phyloP scores from a whole-genome alignment of 1,140 invertebrate species.

The Musca domestica region DNA sequence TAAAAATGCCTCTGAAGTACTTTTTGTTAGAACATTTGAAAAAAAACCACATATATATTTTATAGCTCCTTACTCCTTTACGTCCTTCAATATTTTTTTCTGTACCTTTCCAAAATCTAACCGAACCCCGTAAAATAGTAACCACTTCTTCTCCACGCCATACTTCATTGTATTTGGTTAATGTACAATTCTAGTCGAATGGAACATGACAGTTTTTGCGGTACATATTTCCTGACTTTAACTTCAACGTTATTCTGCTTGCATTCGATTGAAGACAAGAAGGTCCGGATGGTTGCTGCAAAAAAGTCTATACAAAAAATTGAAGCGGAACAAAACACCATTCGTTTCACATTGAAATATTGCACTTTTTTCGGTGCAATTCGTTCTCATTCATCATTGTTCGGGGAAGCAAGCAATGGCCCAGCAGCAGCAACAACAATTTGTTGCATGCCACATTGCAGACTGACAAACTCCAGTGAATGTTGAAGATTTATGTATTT shows the following conservation, averaged over 20 bases:
- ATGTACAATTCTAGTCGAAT: not conserved
- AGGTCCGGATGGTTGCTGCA: too few species aligned
- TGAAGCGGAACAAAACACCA: too few species aligned
- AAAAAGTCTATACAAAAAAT: too few species aligned
- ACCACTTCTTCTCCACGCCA: too few species aligned
- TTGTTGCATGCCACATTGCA: not conserved
- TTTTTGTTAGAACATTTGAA: too few species aligned
- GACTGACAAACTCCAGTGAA: conserved; percentile 5
- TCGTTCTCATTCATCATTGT: not conserved
- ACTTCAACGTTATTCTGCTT: not conserved
- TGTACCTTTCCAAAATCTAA: too few species aligned
- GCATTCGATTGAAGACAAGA: not conserved
- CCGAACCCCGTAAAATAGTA: too few species aligned
- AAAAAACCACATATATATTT: too few species aligned
- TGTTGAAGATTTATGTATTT: conserved; percentile 1
- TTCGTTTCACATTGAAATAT: not conserved
- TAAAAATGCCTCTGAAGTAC: too few species aligned
- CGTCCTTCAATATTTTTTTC: too few species aligned
- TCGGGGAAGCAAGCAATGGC: too few species aligned
- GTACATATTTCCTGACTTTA: not conserved
- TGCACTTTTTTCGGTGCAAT: not conserved
- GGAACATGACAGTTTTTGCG: conserved; percentile 2
- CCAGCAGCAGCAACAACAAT: not conserved
- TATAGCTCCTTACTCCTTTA: too few species aligned
- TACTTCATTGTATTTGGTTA: not conserved